These are phyloP conservation scores for Tridacna gigas DNA, from an alignment of 2,888 invertebrate species.

Conservation along the genomic window DNA sequence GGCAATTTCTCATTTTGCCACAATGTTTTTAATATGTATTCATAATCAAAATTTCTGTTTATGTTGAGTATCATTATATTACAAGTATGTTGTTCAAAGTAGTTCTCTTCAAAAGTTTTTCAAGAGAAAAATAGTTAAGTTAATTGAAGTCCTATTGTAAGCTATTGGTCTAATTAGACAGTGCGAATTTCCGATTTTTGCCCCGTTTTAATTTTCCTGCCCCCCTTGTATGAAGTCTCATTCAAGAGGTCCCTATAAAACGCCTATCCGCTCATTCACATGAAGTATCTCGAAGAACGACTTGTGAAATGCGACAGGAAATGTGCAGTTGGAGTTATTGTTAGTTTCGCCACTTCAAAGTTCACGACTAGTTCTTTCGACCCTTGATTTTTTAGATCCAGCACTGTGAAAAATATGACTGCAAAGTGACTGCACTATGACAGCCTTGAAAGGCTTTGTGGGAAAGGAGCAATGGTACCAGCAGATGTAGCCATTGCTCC, in stretches of 20 bases:
- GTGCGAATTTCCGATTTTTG: slow-evolving; percentile 32
- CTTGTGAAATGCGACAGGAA: slow-evolving; percentile 34
- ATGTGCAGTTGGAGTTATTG: slow-evolving; percentile 26
- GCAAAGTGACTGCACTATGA: too few species aligned
- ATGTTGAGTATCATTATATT: too few species aligned
- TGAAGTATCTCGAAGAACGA: slow-evolving; percentile 9
- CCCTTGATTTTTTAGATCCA: too few species aligned
- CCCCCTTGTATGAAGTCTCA: neutral
- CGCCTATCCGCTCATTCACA: slow-evolving; percentile 33
- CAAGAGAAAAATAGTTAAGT: neutral
- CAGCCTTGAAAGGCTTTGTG: too few species aligned
- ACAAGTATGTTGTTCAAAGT: too few species aligned
- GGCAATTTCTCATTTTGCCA: neutral
- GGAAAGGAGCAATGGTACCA: too few species aligned
- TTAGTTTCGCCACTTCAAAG: slow-evolving; percentile 22
- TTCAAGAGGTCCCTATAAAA: neutral
- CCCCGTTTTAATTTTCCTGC: neutral
- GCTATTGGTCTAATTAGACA: slow-evolving; percentile 29
- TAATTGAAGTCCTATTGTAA: slow-evolving; percentile 50
- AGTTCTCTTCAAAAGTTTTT: too few species aligned
- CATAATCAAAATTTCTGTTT: too few species aligned
- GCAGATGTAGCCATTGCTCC: too few species aligned
- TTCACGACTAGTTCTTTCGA: neutral
- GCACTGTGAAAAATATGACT: too few species aligned
- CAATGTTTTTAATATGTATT: neutral